Percentiles rank a stretch among this genome's conserved stretches.
phyloP scores from a whole-genome alignment of 2,113 vertebrate genomes.

The Daphoenositta chrysoptera region DNA sequence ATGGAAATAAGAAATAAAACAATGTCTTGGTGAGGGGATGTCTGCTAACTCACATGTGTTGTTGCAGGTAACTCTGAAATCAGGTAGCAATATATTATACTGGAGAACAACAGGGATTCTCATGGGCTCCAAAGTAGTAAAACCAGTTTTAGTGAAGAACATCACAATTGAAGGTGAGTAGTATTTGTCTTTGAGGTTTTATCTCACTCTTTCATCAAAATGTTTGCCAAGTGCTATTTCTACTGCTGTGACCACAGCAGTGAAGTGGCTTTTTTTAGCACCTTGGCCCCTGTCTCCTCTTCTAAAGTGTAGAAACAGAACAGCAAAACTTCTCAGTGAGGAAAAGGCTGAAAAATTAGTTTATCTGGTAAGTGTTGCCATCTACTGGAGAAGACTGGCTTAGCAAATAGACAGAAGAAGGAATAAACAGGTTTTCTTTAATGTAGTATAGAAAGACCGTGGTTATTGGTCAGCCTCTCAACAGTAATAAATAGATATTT shows the following conservation, averaged over 20 bases:
- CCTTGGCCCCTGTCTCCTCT: not conserved
- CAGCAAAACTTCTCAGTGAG: not conserved
- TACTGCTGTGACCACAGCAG: not conserved
- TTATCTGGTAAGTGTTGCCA: constrained; percentile 1
- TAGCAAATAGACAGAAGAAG: not conserved
- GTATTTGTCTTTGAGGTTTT: not conserved
- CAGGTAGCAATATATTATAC: constrained; percentile 93
- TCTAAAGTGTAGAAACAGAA: not conserved
- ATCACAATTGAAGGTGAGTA: constrained; percentile 90
- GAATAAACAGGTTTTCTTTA: not conserved
- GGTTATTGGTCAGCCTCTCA: not conserved
- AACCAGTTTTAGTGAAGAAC: constrained; percentile 93
- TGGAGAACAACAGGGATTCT: constrained; percentile 95
- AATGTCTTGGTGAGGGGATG: not conserved
- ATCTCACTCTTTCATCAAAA: not conserved
- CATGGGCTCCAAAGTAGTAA: constrained; percentile 86
- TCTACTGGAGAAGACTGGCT: constrained; percentile 45
- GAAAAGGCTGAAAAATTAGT: not conserved
- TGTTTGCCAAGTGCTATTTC: not conserved
- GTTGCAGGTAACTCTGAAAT: constrained; percentile 88
- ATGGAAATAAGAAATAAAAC: not conserved
- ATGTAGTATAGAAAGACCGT: accelerated
- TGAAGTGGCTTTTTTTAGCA: not conserved
- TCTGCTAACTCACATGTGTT: not conserved
- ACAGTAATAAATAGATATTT: not conserved